phyloP scores from a whole-genome alignment of 2,113 vertebrate species.

The Macrotis lagotis region DNA sequence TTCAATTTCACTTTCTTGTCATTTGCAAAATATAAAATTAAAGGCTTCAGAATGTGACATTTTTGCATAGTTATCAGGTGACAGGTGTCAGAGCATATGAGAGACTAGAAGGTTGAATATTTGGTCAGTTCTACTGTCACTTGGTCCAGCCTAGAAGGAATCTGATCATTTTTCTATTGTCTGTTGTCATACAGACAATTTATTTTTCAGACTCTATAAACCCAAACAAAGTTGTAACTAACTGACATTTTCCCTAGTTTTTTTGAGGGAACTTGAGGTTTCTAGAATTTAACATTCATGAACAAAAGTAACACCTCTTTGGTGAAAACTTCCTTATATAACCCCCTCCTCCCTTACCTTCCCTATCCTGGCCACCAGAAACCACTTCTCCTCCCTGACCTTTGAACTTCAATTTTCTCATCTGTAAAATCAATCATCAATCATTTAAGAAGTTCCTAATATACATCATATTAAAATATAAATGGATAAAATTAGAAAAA shows the following conservation, averaged over 20 bases:
- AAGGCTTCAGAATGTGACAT: conserved; percentile 80
- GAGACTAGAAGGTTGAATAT: conserved; percentile 61
- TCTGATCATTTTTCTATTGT: background rate
- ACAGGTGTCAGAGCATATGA: conserved; percentile 78
- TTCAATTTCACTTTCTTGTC: conserved; percentile 76
- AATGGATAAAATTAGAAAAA: background rate
- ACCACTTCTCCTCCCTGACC: background rate
- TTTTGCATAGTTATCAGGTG: conserved; percentile 78
- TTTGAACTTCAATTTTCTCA: background rate
- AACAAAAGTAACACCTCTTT: background rate
- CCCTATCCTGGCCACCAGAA: background rate
- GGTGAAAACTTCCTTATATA: background rate
- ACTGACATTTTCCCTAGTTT: background rate
- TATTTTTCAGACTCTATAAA: background rate
- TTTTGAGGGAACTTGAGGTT: background rate
- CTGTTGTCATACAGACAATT: background rate
- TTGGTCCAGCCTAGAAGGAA: background rate
- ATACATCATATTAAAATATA: no score
- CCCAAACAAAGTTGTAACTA: background rate
- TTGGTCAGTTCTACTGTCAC: conserved; percentile 31
- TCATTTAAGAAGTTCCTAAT: background rate
- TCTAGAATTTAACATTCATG: background rate
- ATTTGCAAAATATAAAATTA: conserved; percentile 80
- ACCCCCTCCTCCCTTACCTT: background rate
- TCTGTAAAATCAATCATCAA: background rate